Conservation (phyloP, 2,797 vertebrate genomes). For the Prunella strophiata region DNA sequence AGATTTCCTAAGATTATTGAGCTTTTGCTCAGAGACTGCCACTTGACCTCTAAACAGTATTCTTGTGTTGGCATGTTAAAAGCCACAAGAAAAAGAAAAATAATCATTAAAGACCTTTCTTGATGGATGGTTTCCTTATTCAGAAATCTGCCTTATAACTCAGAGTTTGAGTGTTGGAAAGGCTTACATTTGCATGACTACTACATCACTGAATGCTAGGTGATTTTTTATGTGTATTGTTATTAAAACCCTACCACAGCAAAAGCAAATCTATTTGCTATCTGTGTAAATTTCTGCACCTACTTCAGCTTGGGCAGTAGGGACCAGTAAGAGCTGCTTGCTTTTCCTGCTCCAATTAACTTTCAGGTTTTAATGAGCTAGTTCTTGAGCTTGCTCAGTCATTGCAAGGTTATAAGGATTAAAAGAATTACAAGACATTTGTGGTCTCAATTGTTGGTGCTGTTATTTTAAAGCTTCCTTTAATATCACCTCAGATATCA, state of each 20-base stretch:
- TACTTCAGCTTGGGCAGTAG: background rate
- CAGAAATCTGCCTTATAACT: background rate
- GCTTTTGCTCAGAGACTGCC: background rate
- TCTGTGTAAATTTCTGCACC: background rate
- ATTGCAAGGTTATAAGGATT: background rate
- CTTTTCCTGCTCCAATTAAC: conserved; percentile 38
- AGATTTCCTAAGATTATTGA: background rate
- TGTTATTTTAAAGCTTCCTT: background rate
- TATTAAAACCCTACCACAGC: background rate
- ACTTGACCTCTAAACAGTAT: background rate
- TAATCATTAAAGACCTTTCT: background rate
- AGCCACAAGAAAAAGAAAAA: background rate
- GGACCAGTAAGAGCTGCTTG: background rate
- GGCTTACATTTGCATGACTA: background rate
- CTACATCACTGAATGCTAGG: background rate
- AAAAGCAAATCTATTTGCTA: background rate
- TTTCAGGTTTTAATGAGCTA: conserved; percentile 29
- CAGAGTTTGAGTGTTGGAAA: background rate
- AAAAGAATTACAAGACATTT: conserved; percentile 12
- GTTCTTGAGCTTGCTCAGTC: background rate
- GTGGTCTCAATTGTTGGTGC: background rate
- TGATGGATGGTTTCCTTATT: background rate
- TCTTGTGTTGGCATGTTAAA: background rate
- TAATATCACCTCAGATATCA: background rate
- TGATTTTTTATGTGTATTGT: background rate